phyloP scores from a whole-genome alignment of 1,140 invertebrate genomes.

The Physella acuta region DNA sequence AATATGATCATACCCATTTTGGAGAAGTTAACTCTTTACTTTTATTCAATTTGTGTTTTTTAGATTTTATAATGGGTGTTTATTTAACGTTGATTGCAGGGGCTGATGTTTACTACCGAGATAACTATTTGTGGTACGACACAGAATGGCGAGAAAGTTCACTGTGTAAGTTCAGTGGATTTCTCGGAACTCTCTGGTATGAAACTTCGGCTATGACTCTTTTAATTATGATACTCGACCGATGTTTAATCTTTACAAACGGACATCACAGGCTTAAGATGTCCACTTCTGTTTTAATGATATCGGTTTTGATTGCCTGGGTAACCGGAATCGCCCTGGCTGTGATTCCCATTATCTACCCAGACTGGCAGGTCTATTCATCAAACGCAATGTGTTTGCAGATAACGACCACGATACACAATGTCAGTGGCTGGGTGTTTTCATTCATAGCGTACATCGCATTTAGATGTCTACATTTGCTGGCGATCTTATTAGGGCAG shows the following conservation, averaged over 20 bases:
- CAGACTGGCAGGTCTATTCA: too few relatives aligned
- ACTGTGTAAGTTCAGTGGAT: conserved; percentile 45
- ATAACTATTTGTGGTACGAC: conserved; percentile 40
- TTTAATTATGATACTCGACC: conserved; percentile 35
- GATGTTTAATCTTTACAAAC: conserved; percentile 34
- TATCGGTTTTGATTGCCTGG: conserved; percentile 21
- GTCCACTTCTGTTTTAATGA: neutral
- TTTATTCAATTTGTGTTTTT: conserved; percentile 41
- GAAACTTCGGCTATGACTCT: conserved; percentile 40
- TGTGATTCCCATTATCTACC: too few relatives aligned
- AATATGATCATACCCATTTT: conserved; percentile 2
- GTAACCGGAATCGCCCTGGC: conserved; percentile 14
- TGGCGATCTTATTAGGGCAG: too few relatives aligned
- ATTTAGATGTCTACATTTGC: too few relatives aligned
- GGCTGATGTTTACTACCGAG: conserved; percentile 28
- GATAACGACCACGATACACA: too few relatives aligned
- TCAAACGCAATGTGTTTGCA: too few relatives aligned
- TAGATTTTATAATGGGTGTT: conserved; percentile 52
- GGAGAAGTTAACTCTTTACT: conserved; percentile 35
- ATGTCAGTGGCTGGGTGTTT: too few relatives aligned
- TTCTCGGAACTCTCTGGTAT: conserved; percentile 38
- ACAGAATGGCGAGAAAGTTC: too few relatives aligned
- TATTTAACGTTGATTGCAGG: conserved; percentile 48
- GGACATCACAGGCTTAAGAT: conserved; percentile 29
- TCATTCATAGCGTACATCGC: too few relatives aligned